Evolutionary conservation across 37 sponge, comb jelly and placozoan genomes (phyloP), one percentile per base, ranked within the genome.

Genomic region (Tethya wilhelma): DNA sequence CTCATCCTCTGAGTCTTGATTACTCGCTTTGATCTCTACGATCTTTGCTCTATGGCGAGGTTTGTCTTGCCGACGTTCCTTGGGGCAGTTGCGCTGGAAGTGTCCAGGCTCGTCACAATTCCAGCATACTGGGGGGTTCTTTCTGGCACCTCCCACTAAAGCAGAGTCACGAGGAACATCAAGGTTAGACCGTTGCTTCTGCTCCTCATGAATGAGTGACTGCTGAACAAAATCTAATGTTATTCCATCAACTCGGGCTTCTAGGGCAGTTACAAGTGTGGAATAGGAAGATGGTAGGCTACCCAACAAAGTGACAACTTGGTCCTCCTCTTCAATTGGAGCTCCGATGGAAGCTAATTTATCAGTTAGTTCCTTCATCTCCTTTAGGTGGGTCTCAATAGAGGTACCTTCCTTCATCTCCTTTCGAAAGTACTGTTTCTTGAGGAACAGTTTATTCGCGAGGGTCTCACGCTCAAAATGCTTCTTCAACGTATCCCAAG

Each of bases 281-380:
- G 82, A 74, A 32, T 38, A 88, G 25, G 42, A 23, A 0, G 34
- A 8, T 33, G 82, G 88, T 43, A 88, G 55, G 39, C 77, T 88
- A 42, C 76, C 71, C 37, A 88, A 41, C 0, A 88, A 78, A 25
- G 71, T 88, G 22, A 88, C 77, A 2, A 76, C 88, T 37, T 81
- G 77, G 30, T 81, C 71, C 76, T 81, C 82, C 36, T 88, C 82
- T 7, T 77, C 56, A 5, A 88, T 75, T 7, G 78, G 78, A 40
- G 77, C 71, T 33, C 68, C 74, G 39, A 88, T 88, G 0, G 88
- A 49, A 26, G 63, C 66, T 31, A 88, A 71, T 59, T 49, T 74
- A 34, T 88, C 82, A 19, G 82, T 69, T 20, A 88, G 32, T 42
- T 81, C 82, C 30, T 88, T 88, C 77, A 88, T 81, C 14, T 68